Conservation (phyloP, 1,140 invertebrate species). For the Magallana ariakensis region DNA sequence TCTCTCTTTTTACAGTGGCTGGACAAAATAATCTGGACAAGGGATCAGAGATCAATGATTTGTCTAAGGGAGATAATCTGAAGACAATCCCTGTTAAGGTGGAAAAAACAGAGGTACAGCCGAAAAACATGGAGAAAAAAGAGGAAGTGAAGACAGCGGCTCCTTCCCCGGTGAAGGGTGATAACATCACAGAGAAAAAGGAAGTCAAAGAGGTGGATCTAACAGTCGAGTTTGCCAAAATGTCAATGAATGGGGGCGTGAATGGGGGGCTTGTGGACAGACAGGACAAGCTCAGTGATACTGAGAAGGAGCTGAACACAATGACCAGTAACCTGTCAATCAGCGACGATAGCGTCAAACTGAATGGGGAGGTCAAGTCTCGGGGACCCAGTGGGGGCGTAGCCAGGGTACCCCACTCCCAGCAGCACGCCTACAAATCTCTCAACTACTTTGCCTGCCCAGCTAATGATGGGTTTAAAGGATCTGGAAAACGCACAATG, state of each 20-base stretch:
- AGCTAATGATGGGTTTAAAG: neutral
- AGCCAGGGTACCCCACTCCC: neutral
- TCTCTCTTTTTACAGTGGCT: neutral
- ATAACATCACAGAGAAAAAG: slow-evolving; percentile 14
- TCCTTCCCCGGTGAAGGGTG: neutral
- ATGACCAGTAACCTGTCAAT: neutral
- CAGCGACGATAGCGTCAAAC: neutral
- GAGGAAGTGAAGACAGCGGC: neutral
- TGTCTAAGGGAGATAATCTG: slow-evolving; percentile 13
- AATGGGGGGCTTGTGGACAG: neutral
- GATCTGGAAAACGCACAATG: slow-evolving; percentile 24
- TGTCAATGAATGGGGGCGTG: neutral
- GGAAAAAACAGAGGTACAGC: neutral
- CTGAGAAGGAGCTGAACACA: neutral
- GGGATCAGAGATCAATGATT: slow-evolving; percentile 28
- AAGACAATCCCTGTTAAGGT: neutral
- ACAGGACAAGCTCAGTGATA: slow-evolving; percentile 17
- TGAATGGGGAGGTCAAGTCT: slow-evolving; percentile 17
- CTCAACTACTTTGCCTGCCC: neutral
- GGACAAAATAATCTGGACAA: slow-evolving; percentile 39
- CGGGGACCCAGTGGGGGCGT: slow-evolving; percentile 23
- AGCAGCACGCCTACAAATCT: neutral
- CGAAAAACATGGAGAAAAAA: neutral
- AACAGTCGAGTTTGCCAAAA: slow-evolving; percentile 19
- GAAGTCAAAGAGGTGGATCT: slow-evolving; percentile 5